Base-by-base conservation (phyloP, 1,140 invertebrate species). In the Brachionus asplanchnoidis region DNA sequence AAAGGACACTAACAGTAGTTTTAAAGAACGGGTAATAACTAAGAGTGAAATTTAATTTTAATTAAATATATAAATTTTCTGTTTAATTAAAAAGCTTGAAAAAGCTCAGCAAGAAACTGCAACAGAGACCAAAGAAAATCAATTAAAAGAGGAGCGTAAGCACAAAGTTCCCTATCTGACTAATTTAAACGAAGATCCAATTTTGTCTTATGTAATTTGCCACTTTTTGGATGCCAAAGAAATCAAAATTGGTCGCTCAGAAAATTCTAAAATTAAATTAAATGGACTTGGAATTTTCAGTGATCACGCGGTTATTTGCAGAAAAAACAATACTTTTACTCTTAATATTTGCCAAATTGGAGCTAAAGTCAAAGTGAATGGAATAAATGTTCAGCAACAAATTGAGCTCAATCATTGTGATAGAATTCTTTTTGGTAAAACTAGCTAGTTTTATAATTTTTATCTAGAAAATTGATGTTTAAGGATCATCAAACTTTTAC, bases 181-280 rank as follows among this genome's bases (percentile, higher is more conserved):
- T 50, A 90, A 90, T 85, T 85, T 90, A 7, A 90, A 90, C 85
- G 90, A 90, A 85, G 90, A 90, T 85, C 89, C 89, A 2, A 88
- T 90, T 87, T 86, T 90, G 60, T 89, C 90, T 20, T 88, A 88
- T 5, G 89, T 90, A 7, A 87, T 90, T 8, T 88, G 86, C 85
- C 88, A 90, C 79, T 90, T 88, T 84, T 70, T 90, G 14, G 85
- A 87, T 12, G 82, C 85, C 23, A 86, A 87, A 17, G 86, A 87
- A 36, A 88, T 87, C 28, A 88, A 86, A 26, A 85, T 90, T 36
- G 90, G 90, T n/a, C 86, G 89, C 40, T 89, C 88, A 68, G 88
- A 89, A 86, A 88, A 82, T 14, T 88, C 89, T 14, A 77, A 87
- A 36, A 89, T 90, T n/a, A 87, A 86, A 79, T 86, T 90, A 12